These are phyloP conservation scores for Agrotis ipsilon DNA, from an alignment of 2,888 invertebrate genomes.

Conservation along the genomic window DNA sequence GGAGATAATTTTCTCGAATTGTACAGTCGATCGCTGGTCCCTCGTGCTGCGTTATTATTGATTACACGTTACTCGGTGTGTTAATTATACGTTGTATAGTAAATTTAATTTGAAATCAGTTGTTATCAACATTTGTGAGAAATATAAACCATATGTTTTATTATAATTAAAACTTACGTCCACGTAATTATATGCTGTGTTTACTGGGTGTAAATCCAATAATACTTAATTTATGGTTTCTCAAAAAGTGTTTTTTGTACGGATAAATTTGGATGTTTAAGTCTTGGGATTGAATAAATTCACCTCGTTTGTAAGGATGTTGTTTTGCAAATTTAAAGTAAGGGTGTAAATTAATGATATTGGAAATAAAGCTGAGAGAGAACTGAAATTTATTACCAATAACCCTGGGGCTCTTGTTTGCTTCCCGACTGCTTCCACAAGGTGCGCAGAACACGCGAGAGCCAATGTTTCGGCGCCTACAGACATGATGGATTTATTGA, in stretches of 20 bases:
- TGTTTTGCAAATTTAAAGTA: slow-evolving; percentile 56
- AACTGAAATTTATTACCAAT: slow-evolving; percentile 84
- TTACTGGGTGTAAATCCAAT: slow-evolving; percentile 67
- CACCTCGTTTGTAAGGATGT: slow-evolving; percentile 30
- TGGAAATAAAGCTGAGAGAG: slow-evolving; percentile 76
- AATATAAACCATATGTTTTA: slow-evolving; percentile 62
- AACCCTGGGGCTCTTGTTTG: slow-evolving; percentile 83
- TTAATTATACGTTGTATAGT: slow-evolving; percentile 85
- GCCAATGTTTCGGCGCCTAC: slow-evolving; percentile 79
- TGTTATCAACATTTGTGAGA: slow-evolving; percentile 72
- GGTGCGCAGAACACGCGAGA: slow-evolving; percentile 80
- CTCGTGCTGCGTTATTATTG: slow-evolving; percentile 84
- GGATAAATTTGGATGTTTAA: slow-evolving; percentile 8
- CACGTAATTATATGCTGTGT: slow-evolving; percentile 62
- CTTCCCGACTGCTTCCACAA: slow-evolving; percentile 75
- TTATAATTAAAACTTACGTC: slow-evolving; percentile 69
- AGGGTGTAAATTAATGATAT: slow-evolving; percentile 77
- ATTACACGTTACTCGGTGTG: slow-evolving; percentile 85
- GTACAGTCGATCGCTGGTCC: slow-evolving; percentile 78
- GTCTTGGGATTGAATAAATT: slow-evolving; percentile 37
- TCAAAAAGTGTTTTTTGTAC: slow-evolving; percentile 29
- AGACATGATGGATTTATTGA: slow-evolving; percentile 83
- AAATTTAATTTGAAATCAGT: slow-evolving; percentile 82
- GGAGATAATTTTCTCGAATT: slow-evolving; percentile 81
- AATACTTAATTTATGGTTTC: slow-evolving; percentile 61